Conservation (phyloP, 1,140 invertebrate genomes). For the Drosophila melanogaster region DNA sequence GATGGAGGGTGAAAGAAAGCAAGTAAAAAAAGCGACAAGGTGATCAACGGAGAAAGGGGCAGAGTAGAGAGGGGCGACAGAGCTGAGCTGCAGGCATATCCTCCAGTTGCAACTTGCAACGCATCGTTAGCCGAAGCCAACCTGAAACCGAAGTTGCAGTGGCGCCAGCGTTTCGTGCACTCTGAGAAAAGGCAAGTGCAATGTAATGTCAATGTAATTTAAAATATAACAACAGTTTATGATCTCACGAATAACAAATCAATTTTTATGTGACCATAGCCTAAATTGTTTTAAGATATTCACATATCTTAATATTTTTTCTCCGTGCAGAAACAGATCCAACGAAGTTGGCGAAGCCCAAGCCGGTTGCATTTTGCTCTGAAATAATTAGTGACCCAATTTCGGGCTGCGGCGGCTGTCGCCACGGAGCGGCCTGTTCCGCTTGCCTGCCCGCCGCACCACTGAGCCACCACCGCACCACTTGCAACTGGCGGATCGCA, state of each 20-base stretch:
- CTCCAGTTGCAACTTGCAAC: conserved; percentile 69
- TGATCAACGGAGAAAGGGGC: conserved; percentile 11
- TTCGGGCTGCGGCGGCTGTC: conserved; percentile 57
- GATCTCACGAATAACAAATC: background rate
- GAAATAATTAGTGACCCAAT: conserved; percentile 84
- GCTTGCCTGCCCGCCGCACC: conserved; percentile 60
- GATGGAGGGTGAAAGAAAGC: conserved; percentile 37
- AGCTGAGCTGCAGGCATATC: conserved; percentile 39
- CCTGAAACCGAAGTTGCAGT: conserved; percentile 11
- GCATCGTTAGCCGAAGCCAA: conserved; percentile 69
- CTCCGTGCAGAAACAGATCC: conserved; percentile 21
- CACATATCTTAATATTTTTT: conserved; percentile 1
- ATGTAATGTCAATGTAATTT: background rate
- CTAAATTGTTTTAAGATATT: background rate
- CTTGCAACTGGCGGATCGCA: conserved; percentile 15
- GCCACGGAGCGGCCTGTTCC: conserved; percentile 62
- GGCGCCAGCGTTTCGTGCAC: conserved; percentile 1
- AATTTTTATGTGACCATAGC: background rate
- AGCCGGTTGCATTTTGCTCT: conserved; percentile 80
- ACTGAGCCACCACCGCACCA: background rate
- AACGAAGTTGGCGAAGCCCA: conserved; percentile 11
- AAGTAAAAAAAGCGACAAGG: conserved; percentile 17
- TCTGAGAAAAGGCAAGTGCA: background rate
- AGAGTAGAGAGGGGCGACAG: background rate
- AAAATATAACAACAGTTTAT: background rate